A percentile compares a stretch with the other conserved stretches of the same genome.
These are phyloP conservation scores for Leptodactylus fallax DNA, from an alignment of 2,797 vertebrate species.

Conservation along the genomic window DNA sequence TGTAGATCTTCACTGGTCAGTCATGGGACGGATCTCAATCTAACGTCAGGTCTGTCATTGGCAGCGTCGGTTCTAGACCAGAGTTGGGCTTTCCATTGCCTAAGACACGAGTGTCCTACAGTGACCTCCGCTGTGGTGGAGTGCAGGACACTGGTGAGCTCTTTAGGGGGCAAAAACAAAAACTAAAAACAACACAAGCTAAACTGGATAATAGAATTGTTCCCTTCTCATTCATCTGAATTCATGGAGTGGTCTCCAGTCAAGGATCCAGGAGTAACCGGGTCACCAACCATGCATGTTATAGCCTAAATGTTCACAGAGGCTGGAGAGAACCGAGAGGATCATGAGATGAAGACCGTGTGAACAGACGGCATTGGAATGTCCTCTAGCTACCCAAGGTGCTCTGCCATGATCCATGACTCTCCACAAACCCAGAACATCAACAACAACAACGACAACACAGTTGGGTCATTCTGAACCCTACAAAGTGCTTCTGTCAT, in stretches of 20 bases:
- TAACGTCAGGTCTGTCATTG: no score
- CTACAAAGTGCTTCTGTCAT: conserved; percentile 75
- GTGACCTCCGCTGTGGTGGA: neutral
- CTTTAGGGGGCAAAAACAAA: neutral
- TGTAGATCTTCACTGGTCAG: conserved; percentile 36
- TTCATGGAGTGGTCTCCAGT: conserved; percentile 31
- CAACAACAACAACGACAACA: conserved; percentile 69
- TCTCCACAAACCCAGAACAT: conserved; percentile 62
- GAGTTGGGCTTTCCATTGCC: neutral
- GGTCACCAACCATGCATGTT: neutral
- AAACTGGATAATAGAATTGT: conserved; percentile 21
- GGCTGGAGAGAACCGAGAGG: neutral
- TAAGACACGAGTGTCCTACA: neutral
- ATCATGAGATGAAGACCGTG: conserved; percentile 15
- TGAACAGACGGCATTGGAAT: conserved; percentile 28
- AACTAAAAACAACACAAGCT: neutral
- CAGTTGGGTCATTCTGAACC: conserved; percentile 70
- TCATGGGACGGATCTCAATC: neutral
- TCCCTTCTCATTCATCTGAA: conserved; percentile 44
- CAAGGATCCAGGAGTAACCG: conserved; percentile 32
- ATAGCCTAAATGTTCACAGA: conserved; percentile 2
- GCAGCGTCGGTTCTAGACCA: no score
- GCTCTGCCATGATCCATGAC: neutral
- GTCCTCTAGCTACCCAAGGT: conserved; percentile 43
- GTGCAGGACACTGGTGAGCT: neutral